These are phyloP conservation scores for Paraplagusia blochii DNA, from an alignment of 2,113 vertebrate species.

Conservation along the genomic window DNA sequence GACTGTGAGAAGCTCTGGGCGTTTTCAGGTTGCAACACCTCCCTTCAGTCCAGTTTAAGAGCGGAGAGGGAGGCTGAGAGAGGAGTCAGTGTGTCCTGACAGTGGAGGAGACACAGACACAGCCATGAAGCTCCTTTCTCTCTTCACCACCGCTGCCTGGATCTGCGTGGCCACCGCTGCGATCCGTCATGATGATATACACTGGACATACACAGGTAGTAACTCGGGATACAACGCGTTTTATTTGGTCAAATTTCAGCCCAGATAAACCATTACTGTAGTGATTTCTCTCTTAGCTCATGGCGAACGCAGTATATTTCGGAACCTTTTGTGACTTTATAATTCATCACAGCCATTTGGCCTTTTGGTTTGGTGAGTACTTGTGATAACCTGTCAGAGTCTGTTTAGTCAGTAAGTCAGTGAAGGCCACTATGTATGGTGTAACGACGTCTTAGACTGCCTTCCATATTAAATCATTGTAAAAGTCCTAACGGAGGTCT, in stretches of 20 bases:
- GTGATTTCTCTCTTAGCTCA: too few relatives aligned
- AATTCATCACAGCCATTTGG: conserved; percentile 6
- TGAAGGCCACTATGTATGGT: neutral
- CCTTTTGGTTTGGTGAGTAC: neutral
- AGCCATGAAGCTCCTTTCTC: conserved; percentile 58
- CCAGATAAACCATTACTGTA: too few relatives aligned
- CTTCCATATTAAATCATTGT: too few relatives aligned
- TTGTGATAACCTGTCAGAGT: conserved; percentile 2
- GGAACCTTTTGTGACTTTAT: neutral
- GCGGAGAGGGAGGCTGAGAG: conserved; percentile 13
- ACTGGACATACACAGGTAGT: conserved; percentile 78
- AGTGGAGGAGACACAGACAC: conserved; percentile 8
- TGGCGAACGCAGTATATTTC: neutral
- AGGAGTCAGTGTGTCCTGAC: conserved; percentile 21
- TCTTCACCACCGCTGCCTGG: conserved; percentile 41
- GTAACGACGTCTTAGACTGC: neutral
- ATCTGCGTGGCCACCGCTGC: conserved; percentile 40
- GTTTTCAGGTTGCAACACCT: conserved; percentile 55
- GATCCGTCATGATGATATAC: conserved; percentile 56
- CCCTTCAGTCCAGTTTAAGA: conserved; percentile 30
- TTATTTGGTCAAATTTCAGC: too few relatives aligned
- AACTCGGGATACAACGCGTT: neutral
- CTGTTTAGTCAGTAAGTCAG: neutral
- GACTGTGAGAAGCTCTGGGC: conserved; percentile 41
- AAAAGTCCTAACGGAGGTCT: too few relatives aligned